These are phyloP conservation scores for Recurvirostra avosetta DNA, from an alignment of 2,113 vertebrate genomes.

Conservation along the genomic window DNA sequence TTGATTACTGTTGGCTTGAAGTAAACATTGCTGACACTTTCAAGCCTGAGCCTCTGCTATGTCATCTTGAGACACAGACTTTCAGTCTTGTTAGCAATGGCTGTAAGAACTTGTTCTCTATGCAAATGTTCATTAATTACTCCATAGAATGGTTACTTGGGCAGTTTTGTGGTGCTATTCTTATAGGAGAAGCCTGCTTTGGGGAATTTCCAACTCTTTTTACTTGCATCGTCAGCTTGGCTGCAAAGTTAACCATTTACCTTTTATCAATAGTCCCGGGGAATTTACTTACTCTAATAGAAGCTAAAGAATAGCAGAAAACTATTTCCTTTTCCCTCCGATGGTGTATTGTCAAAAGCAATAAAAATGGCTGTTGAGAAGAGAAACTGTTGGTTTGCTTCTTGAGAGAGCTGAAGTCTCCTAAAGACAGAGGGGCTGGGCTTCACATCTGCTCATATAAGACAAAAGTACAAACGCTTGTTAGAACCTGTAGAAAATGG, in stretches of 20 bases:
- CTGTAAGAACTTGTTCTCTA: neutral
- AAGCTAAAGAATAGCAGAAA: neutral
- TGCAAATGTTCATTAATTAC: neutral
- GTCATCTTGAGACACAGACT: neutral
- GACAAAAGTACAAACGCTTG: neutral
- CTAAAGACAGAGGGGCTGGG: neutral
- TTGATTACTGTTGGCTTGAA: neutral
- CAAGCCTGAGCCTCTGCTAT: neutral
- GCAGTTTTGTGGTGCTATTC: neutral
- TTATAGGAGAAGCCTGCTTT: neutral
- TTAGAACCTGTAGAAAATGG: neutral
- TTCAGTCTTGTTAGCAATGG: neutral
- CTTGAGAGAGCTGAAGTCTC: neutral
- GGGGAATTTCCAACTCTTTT: neutral
- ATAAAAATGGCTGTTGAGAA: slow-evolving; percentile 16
- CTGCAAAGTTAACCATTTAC: neutral
- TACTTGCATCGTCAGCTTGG: neutral
- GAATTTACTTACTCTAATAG: neutral
- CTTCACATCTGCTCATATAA: neutral
- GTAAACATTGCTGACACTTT: neutral
- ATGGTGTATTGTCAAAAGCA: neutral
- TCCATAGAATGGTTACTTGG: neutral
- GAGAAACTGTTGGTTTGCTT: neutral
- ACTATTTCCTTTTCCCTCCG: neutral
- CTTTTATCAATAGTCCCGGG: neutral